These are phyloP conservation scores for Pterophyllum scalare DNA, from an alignment of 2,113 vertebrate species.

Conservation along the genomic window DNA sequence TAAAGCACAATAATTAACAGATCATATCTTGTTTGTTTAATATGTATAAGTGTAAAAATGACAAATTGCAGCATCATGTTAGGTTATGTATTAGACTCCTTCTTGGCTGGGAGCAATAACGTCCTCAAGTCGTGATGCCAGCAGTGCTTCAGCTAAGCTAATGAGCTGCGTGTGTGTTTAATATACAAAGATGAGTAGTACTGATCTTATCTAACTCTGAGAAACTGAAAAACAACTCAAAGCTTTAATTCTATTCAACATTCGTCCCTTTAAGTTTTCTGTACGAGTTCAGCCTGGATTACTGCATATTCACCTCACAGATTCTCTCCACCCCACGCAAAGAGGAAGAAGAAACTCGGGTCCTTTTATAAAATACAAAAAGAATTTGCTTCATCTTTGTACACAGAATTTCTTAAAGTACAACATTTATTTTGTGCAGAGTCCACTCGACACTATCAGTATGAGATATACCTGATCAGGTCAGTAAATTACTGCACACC, in stretches of 20 bases:
- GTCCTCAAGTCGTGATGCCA: not conserved
- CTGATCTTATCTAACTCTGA: not conserved
- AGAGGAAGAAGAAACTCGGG: fast-evolving
- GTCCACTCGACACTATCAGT: not conserved
- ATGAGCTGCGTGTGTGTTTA: not conserved
- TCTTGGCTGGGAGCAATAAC: not conserved
- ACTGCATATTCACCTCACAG: not conserved
- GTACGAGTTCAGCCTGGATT: not conserved
- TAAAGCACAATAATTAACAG: not conserved
- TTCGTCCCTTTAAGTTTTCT: not conserved
- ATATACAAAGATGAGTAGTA: not conserved
- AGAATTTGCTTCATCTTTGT: not conserved
- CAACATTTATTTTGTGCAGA: not conserved
- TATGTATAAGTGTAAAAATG: not conserved
- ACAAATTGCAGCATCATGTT: not conserved
- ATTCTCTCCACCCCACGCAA: not conserved
- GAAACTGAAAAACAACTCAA: not conserved
- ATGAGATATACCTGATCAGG: slow-evolving; percentile 7
- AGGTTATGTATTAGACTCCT: not conserved
- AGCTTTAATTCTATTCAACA: not conserved
- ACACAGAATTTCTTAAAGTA: not conserved
- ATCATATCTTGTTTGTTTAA: not conserved
- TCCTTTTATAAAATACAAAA: not conserved
- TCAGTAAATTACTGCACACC: slow-evolving; percentile 20
- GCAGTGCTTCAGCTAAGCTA: slow-evolving; percentile 3